phyloP scores from a whole-genome alignment of 2,113 vertebrate species.

The Sylvietta virens region DNA sequence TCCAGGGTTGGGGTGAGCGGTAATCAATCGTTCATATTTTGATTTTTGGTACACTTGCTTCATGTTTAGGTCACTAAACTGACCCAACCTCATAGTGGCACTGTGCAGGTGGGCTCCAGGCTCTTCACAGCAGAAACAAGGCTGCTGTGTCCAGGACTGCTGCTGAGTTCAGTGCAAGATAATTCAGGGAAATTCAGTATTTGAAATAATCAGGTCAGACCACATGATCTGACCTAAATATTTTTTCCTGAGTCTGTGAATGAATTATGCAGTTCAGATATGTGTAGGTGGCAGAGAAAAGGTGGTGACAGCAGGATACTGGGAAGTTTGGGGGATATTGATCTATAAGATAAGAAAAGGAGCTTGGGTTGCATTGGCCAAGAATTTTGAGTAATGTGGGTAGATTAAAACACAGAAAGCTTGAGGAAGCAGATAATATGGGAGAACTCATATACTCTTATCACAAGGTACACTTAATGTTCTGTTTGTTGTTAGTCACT shows the following conservation, averaged over 20 bases:
- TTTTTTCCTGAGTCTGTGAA: background rate
- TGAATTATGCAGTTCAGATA: background rate
- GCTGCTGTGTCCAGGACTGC: background rate
- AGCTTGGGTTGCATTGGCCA: background rate
- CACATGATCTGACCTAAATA: background rate
- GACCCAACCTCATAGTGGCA: background rate
- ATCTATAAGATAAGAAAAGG: background rate
- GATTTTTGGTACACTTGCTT: background rate
- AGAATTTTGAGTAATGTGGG: background rate
- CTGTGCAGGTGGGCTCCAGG: background rate
- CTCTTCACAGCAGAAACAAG: background rate
- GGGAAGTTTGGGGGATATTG: background rate
- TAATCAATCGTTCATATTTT: background rate
- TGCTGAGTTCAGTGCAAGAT: background rate
- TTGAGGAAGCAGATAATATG: background rate
- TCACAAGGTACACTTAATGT: background rate
- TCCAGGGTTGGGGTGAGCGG: background rate
- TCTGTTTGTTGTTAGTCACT: background rate
- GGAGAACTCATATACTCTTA: background rate
- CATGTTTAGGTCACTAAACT: background rate
- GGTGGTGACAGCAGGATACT: background rate
- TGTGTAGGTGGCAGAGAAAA: background rate
- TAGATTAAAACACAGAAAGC: background rate
- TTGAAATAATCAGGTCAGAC: conserved; percentile 13
- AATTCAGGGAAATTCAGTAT: conserved; percentile 7